Evolutionary conservation across 2,113 vertebrate genomes (phyloP).

Genomic region (Trogon surrucura): DNA sequence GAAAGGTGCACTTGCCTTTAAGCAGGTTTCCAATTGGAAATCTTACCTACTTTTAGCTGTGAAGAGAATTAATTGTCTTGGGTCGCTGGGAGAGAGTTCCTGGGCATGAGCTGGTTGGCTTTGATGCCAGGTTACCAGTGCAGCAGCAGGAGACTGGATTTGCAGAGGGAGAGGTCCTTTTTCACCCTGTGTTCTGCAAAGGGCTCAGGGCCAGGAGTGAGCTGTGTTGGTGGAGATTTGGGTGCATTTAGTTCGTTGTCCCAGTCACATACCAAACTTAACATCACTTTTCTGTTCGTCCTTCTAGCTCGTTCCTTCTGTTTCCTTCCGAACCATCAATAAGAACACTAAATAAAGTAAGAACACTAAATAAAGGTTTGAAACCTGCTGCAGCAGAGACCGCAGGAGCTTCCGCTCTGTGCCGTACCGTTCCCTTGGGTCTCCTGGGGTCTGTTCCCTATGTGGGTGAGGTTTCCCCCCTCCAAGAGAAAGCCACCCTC

Average conservation of each 20-base stretch:
- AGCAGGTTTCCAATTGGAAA: not conserved
- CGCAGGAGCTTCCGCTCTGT: rapidly evolving
- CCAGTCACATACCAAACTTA: not conserved
- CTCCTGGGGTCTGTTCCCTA: not conserved
- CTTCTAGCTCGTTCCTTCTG: not conserved
- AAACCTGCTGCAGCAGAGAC: not conserved
- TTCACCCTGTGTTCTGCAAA: not conserved
- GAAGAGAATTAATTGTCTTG: not conserved
- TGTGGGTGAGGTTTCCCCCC: not conserved
- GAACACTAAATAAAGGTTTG: not conserved
- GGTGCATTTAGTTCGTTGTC: not conserved
- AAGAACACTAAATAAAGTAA: not conserved
- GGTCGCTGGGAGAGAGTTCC: not conserved
- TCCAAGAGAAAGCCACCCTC: not conserved
- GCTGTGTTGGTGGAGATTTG: rapidly evolving
- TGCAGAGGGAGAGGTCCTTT: not conserved
- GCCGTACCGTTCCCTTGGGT: not conserved
- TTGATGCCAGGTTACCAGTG: not conserved
- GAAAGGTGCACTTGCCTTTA: not conserved
- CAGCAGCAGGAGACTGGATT: not conserved
- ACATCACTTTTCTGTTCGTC: not conserved
- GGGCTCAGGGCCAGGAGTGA: not conserved
- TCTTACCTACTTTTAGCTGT: not conserved
- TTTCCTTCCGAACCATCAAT: not conserved
- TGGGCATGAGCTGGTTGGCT: not conserved